Base-by-base conservation (phyloP, 2,113 vertebrate species). In the Lepidothrix coronata region DNA sequence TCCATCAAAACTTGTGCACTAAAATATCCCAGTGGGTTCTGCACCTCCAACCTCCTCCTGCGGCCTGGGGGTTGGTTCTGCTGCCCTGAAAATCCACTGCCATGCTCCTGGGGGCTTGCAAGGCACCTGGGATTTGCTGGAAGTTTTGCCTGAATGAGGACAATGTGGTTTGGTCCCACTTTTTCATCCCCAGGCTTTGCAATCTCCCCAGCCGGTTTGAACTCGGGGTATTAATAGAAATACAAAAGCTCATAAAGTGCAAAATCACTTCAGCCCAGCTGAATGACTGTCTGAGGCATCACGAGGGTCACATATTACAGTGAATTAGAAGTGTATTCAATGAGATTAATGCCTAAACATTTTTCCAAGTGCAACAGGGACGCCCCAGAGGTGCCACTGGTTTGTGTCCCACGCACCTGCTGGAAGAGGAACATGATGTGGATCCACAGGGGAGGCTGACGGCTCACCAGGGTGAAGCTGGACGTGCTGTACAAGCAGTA, bases 401-500 rank as follows among this genome's bases (percentile, higher is more conserved):
- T 9, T 30, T 2, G 8, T 20, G n/a, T 37, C 18, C 24, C 65
- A 96, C 98, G 49, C 33, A 99, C 99, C 99, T 99, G 99, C 76
- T 99, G 98, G 79, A 98, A 98, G 6, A 99, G 98, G 93, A 99
- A 98, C 99, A 99, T 99, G 98, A 99, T 97, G 76, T 98, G 98
- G 88, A 99, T 99, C 99, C 99, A 99, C 3, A 99, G 98, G 1
- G 98, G 98, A 23, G 99, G 99, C 59, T 99, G 99, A 52, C 33
- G 97, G 97, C 99, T 99, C 98, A 97, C 89, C 91, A 99, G 98
- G 77, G 96, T 98, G 89, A 99, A 99, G 17, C 98, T 98, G 96
- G 98, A 99, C 93, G 99, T 99, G 88, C 98, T 98, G 93, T 99
- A 99, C 11, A 99, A 97, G 95, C 99, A 99, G 98, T 99, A 99